These are phyloP conservation scores for Cepaea nemoralis DNA, from an alignment of 1,140 invertebrate species.

Conservation along the genomic window DNA sequence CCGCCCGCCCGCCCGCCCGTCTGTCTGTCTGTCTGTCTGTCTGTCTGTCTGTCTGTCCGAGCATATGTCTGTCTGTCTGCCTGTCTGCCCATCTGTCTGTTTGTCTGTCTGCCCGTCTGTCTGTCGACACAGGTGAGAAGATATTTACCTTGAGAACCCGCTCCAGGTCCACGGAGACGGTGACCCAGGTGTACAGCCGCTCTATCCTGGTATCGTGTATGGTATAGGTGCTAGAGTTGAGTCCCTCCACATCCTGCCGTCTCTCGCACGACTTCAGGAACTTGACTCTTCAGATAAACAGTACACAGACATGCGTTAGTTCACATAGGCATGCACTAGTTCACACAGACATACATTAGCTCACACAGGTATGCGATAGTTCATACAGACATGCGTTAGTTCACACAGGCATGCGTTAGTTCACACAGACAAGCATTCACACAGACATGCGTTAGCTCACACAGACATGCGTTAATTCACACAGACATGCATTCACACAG, in stretches of 20 bases:
- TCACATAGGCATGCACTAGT: no score
- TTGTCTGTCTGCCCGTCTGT: conserved; percentile 1
- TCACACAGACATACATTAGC: no score
- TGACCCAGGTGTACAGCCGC: background rate
- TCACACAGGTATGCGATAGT: no score
- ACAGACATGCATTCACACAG: no score
- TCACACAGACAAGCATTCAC: no score
- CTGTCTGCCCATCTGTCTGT: background rate
- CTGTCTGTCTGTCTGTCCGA: background rate
- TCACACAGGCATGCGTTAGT: no score
- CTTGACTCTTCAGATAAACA: background rate
- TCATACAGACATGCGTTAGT: no score
- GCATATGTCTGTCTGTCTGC: background rate
- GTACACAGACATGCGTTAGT: no score
- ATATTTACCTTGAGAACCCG: conserved; percentile 7
- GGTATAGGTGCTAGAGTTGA: conserved; percentile 5
- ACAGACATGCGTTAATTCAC: no score
- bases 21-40: no score
- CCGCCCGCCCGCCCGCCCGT: no score
- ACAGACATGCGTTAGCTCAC: no score
- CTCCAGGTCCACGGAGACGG: background rate
- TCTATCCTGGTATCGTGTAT: background rate
- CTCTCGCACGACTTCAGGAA: background rate
- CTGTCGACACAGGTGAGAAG: background rate
- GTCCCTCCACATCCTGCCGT: conserved; percentile 16